Evolutionary conservation across 2,113 vertebrate species (phyloP), one percentile per base, ranked within the genome.

Genomic region (Condylura cristata): DNA sequence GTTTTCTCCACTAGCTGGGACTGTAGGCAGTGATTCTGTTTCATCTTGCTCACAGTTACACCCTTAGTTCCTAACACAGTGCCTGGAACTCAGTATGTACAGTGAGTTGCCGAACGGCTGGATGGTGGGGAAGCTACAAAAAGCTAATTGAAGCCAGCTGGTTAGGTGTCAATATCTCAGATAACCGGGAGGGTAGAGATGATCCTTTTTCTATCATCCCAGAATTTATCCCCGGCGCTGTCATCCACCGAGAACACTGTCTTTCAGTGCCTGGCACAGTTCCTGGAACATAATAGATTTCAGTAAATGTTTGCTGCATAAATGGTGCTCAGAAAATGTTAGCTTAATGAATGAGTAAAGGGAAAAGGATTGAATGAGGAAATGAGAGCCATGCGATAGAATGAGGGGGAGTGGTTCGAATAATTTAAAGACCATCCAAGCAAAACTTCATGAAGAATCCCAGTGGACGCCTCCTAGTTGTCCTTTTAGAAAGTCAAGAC

Each of bases 41-140:
- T 82, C 1, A 10, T 85, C 93, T 94, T 91, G 20, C 20, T 89
- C 34, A 44, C 24, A 82, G n/a, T 84, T 89, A 30, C 3, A 92
- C 70, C 34, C 28, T 5, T 41, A 39, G 46, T 92, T 30, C 60
- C 66, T 84, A 88, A 74, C n/a, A 58, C 24, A 84, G 74, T 53
- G 20, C 34, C 26, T 51, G 34, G 46, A 80, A 76, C 32, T 76
- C 56, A 86, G 44, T 76, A 72, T 44, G 34, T n/a, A 39, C 30
- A 56, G 34, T 44, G 9, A 70, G 9, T 30, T 71, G n/a, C 60
- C 88, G 89, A 85, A 93, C 60, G 37, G 68, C 37, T 92, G 58
- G 13, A 63, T 81, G 76, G 41, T 7, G 13, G 5, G 8, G 58
- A 79, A 90, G 34, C 26, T 34, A 75, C 48, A 60, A 70, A 46